A percentile compares a stretch with the other conserved stretches of the same genome.
Evolutionary conservation across 2,888 invertebrate species (phyloP).

Genomic region (Luperina nickerlii): DNA sequence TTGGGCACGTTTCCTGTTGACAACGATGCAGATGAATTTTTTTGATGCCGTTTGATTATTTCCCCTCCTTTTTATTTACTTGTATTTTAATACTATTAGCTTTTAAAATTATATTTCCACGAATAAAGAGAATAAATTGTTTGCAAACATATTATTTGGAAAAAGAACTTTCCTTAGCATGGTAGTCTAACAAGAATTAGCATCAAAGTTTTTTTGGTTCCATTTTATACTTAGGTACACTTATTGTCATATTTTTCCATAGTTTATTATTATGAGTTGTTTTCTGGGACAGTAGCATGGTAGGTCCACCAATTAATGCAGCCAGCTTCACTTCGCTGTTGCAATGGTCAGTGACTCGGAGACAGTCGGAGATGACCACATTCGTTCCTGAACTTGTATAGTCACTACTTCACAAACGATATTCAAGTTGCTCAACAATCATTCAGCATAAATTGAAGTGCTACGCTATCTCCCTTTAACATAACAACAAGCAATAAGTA

Average conservation of each 20-base stretch:
- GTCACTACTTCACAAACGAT: constrained; percentile 22
- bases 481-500: constrained; percentile 4
- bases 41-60: too few relatives aligned
- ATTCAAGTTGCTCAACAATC: constrained; percentile 37
- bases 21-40: too few relatives aligned
- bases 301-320: neutral
- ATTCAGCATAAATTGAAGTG: constrained; percentile 20
- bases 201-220: neutral
- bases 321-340: constrained; percentile 46
- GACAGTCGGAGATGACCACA: constrained; percentile 38
- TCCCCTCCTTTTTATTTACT: too few relatives aligned
- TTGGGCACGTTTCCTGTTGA: too few relatives aligned
- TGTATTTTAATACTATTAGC: too few relatives aligned
- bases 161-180: neutral
- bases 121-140: neutral
- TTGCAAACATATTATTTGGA: too few relatives aligned
- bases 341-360: constrained; percentile 65
- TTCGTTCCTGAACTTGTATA: constrained; percentile 43
- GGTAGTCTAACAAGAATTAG: neutral
- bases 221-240: too few relatives aligned
- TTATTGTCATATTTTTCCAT: constrained; percentile 5
- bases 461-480: constrained; percentile 46
- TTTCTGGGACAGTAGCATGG: neutral
- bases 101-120: neutral
- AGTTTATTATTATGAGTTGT: neutral